Base-by-base conservation (phyloP, 2,888 invertebrate genomes). In the Mimumesa dahlbomi region DNA sequence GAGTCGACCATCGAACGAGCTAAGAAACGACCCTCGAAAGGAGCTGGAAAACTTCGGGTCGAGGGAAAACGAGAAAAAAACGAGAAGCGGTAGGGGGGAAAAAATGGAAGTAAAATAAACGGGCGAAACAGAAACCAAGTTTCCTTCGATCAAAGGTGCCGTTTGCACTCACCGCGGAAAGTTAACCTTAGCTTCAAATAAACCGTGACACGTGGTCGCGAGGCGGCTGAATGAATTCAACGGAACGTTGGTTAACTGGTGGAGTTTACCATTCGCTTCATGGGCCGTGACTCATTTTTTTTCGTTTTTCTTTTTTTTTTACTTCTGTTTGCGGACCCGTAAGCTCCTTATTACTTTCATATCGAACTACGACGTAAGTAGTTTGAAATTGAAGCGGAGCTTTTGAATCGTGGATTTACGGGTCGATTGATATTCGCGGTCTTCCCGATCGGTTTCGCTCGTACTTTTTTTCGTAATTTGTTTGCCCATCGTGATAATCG, bases 291-390 rank as follows among this genome's bases (percentile, higher is more conserved):
- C n/a, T 34, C 34, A n/a, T 50, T 50, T 21, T 29, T 3, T 13
- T 2, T 0, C 18, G 2, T 45, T 19, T n/a, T 19, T 1, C 9
- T 31, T 3, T 1, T 57, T 42, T 49, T 36, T 42, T 18, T 34
- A 50, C 58, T 56, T 38, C 42, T 29, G 34, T 56, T 50, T n/a
- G 14, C 16, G 25, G 54, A n/a, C 43, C 43, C 2, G 48, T 68
- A 71, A 72, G 71, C 69, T 58, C 21, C 69, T 72, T 68, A 69
- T 54, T 72, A 46, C 53, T 40, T 43, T 52, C 48, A 49, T 52
- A 68, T 54, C 50, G 43, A 29, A 25, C 21, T 11, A 2, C 18
- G 21, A 45, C 56, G 43, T 53, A 57, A 62, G 56, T 62, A 56
- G 46, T 45, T 49, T 45, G 68, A 68, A 67, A 70, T 68, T 68